Conservation (phyloP, 2,888 invertebrate species). For the Caenorhabditis sinica region DNA sequence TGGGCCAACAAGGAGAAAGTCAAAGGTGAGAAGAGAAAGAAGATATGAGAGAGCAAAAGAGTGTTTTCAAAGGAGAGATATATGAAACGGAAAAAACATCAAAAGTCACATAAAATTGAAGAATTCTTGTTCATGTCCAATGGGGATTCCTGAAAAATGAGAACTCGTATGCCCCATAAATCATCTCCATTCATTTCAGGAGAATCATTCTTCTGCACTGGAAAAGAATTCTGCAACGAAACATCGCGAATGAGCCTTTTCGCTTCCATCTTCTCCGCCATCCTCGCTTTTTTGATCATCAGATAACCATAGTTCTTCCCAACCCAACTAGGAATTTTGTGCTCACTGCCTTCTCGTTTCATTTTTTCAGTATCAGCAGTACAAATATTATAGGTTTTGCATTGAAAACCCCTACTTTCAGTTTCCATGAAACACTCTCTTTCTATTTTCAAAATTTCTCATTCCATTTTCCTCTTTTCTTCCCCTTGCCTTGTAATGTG, state of each 20-base stretch:
- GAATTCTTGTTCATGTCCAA: background rate
- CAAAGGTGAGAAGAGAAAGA: constrained; percentile 64
- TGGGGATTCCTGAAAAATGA: background rate
- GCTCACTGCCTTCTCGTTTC: constrained; percentile 39
- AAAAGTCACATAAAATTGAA: constrained; percentile 11
- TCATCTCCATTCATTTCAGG: constrained; percentile 62
- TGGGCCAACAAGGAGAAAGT: constrained; percentile 76
- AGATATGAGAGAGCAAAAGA: constrained; percentile 4
- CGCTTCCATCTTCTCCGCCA: constrained; percentile 35
- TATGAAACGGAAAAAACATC: constrained; percentile 1
- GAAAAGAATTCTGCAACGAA: constrained; percentile 73
- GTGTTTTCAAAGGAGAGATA: background rate
- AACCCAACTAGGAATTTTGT: constrained; percentile 35
- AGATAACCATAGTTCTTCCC: constrained; percentile 24
- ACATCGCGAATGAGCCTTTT: constrained; percentile 42
- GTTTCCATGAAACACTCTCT: constrained; percentile 48
- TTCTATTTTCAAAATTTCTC: background rate
- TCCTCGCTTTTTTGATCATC: constrained; percentile 37
- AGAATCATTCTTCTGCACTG: constrained; percentile 78
- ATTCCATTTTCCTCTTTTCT: constrained; percentile 11
- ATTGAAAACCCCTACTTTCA: background rate
- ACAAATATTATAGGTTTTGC: constrained; percentile 19
- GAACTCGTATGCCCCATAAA: background rate
- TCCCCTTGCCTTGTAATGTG: constrained; percentile 25
- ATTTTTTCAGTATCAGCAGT: constrained; percentile 28